Evolutionary conservation across 1,140 invertebrate genomes (phyloP), one percentile per base, ranked within the genome.

Genomic region (Doryteuthis pealeii): DNA sequence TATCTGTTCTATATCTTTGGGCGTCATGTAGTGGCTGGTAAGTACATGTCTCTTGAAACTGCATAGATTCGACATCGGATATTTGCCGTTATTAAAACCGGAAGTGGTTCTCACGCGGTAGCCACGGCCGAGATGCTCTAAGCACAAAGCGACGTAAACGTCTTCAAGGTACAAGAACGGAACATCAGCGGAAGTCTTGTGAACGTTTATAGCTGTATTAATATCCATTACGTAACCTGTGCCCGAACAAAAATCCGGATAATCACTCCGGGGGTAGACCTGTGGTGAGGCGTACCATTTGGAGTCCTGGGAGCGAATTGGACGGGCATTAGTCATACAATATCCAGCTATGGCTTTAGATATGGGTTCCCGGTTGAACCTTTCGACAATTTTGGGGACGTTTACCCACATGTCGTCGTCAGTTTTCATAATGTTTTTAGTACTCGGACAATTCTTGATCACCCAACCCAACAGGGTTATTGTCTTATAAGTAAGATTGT

Each of bases 401-500:
- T 90, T 89, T 5, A 90, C 78, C 77, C 86, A 89, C 81, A 89
- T 88, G 77, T 90, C 90, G 72, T 90, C 90, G 73, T 90, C 90
- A 35, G 86, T 86, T 77, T 90, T 90, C 71, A 90, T 77, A 26
- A 80, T 71, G 76, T 80, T 87, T 74, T 70, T 77, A 5, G 92
- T 93, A 78, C 90, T 88, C 76, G 80, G 77, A 83, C 87, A 91
- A 85, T 91, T 89, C 83, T 92, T 91, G 6, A 90, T 89, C 65
- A 91, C 90, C 92, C 93, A 96, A 83, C 94, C 93, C 30, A 95
- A 90, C 2, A 90, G 91, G 91, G 94, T 93, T 5, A 93, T 91
- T 84, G 95, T 93, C 85, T 95, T 96, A 80, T 94, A 94, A 1
- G 94, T 95, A 87, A 96, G 90, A 86, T 95, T 95, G 74, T 91